A percentile compares a stretch with the other conserved stretches of the same genome.
phyloP scores from a whole-genome alignment of 2,113 vertebrate species.

The Verasper variegatus region DNA sequence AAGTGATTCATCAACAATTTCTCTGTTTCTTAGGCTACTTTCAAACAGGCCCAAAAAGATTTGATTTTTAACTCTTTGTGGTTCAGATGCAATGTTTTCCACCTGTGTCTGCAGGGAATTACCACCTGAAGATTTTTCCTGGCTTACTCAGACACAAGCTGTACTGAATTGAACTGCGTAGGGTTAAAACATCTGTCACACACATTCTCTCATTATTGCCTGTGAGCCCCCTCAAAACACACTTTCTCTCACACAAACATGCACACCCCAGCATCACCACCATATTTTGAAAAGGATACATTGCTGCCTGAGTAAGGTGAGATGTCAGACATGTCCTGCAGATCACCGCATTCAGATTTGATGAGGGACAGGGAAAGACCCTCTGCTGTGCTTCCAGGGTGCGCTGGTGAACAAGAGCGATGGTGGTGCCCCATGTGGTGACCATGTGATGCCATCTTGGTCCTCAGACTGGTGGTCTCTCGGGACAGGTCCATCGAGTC shows the following conservation, averaged over 20 bases:
- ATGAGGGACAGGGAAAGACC: conserved; percentile 97
- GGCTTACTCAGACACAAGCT: not conserved
- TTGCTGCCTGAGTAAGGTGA: conserved; percentile 98
- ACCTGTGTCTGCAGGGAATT: conserved; percentile 33
- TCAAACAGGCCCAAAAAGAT: conserved; percentile 62
- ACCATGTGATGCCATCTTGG: conserved; percentile 93
- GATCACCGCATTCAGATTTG: conserved; percentile 97
- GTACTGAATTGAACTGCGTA: conserved; percentile 17
- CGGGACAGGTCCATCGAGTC: conserved; percentile 97
- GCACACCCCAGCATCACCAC: not conserved
- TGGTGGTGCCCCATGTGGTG: conserved; percentile 90
- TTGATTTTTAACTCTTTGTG: conserved; percentile 64
- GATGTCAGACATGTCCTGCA: conserved; percentile 98
- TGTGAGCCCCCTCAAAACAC: conserved; percentile 14
- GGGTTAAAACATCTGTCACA: conserved; percentile 27
- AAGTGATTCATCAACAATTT: conserved; percentile 77
- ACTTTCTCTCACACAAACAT: not conserved
- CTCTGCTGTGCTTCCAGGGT: conserved; percentile 91
- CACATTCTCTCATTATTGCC: conserved; percentile 11
- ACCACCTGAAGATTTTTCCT: conserved; percentile 32
- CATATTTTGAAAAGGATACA: conserved; percentile 91
- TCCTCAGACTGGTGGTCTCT: conserved; percentile 95
- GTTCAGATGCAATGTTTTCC: conserved; percentile 26
- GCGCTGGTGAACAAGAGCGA: conserved; percentile 92
- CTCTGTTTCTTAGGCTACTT: conserved; percentile 66